phyloP scores from a whole-genome alignment of 2,888 invertebrate genomes.

The Peribatodes rhomboidaria region DNA sequence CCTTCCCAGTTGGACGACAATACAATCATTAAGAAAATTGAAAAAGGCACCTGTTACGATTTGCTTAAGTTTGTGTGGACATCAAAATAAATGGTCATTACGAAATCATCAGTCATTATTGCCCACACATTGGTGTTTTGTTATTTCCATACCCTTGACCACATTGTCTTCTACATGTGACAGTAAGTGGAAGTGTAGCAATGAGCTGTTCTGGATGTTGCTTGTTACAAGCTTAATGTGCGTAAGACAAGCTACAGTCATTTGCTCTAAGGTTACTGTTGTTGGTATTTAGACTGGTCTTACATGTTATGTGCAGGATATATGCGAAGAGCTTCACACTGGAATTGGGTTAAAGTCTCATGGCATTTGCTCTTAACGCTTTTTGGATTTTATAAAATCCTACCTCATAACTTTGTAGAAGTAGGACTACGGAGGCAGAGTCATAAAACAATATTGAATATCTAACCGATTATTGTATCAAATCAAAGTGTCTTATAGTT shows the following conservation, averaged over 20 bases:
- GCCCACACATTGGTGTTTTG: constrained; percentile 31
- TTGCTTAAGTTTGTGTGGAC: neutral
- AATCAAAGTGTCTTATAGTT: no score
- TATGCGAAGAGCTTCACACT: neutral
- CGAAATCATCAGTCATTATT: constrained; percentile 15
- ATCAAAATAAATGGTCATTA: constrained; percentile 2
- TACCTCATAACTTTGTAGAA: no score
- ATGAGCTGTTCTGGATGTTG: constrained; percentile 35
- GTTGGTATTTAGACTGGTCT: neutral
- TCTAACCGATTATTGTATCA: no score
- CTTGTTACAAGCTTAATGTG: constrained; percentile 52
- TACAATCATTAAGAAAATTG: neutral
- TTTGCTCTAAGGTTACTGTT: constrained; percentile 44
- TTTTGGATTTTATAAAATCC: no score
- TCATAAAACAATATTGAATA: no score
- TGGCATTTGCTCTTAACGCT: no score
- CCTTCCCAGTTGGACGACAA: neutral
- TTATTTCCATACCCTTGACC: constrained; percentile 65
- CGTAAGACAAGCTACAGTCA: constrained; percentile 58
- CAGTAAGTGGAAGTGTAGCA: constrained; percentile 46
- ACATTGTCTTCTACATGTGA: constrained; percentile 51
- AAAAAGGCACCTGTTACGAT: neutral
- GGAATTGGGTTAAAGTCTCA: no score
- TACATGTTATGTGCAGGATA: neutral
- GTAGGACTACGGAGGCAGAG: no score